Evolutionary conservation across 2,888 invertebrate species (phyloP), one percentile per base, ranked within the genome.

Genomic region (Brenthis hecate): DNA sequence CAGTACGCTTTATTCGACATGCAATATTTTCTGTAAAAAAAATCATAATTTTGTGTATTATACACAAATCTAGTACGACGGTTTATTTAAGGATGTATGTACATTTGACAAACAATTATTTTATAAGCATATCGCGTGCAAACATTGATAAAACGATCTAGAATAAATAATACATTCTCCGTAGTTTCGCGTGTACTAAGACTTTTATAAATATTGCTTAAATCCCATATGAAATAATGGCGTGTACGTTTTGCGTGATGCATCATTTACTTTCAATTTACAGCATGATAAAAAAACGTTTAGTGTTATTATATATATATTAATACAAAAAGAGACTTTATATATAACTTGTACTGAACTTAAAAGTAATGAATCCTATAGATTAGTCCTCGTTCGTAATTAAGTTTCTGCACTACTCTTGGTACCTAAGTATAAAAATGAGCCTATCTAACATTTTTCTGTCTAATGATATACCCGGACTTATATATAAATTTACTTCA

Each of bases 111-210:
- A 50, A 13, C 28, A 60, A n/a, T 60, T 28, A 28, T 48, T 66
- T 55, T 32, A 60, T 48, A 60, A 60, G 32, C 11, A n/a, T 64
- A 66, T 66, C 54, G 66, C 60, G 60, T 66, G 66, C 55, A 36
- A 50, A 50, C 48, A 55, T 60, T 66, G 53, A 47, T 60, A 55
- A 32, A 55, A 54, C 23, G 54, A 54, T 28, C 28, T 55, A 63
- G 36, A 62, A 62, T 62, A 62, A 53, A 62, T 53, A 53, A 50
- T 13, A 48, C n/a, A 19, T 50, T 65, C 32, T 63, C 32, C 19
- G 51, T 47, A 47, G 54, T 66, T 66, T 71, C 47, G 66, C 66
- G 66, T 68, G 66, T 63, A 63, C 50, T 50, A 71, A 71, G 47
- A 54, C 62, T 69, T 63, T 64, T 66, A 66, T 64, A 69, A 71